Percentiles rank a stretch among this genome's conserved stretches.
phyloP scores from a whole-genome alignment of 2,113 vertebrate genomes.

The Clarias batrachus region DNA sequence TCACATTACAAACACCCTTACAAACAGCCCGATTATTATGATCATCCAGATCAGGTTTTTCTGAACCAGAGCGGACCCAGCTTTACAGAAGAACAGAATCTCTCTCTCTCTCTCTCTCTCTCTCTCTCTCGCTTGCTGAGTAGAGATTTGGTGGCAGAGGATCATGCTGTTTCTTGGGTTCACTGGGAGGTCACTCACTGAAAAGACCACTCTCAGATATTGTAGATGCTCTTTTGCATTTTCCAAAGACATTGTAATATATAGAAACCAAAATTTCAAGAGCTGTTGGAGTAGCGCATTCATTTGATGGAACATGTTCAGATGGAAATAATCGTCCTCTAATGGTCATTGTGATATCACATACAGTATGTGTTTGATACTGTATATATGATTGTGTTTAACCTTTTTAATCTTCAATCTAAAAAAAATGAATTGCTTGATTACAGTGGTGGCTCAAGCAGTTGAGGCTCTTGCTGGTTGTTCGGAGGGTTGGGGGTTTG shows the following conservation, averaged over 20 bases:
- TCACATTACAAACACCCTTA: neutral
- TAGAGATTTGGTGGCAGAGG: constrained; percentile 45
- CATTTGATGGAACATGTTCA: neutral
- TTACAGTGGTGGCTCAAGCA: too few relatives aligned
- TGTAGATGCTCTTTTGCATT: constrained; percentile 21
- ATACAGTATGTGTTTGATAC: neutral
- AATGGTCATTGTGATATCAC: neutral
- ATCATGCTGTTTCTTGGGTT: constrained; percentile 32
- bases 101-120: constrained; percentile 51
- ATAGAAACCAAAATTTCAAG: constrained; percentile 30
- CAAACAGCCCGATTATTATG: neutral
- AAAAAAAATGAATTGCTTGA: too few relatives aligned
- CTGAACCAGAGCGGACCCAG: constrained; percentile 22
- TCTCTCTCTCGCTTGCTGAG: constrained; percentile 55
- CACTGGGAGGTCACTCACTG: constrained; percentile 44
- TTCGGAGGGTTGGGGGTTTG: too few relatives aligned
- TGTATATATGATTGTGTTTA: neutral
- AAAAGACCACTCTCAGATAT: constrained; percentile 52
- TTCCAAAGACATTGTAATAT: constrained; percentile 26
- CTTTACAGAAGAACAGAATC: neutral
- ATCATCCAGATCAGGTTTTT: neutral
- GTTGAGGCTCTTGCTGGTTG: too few relatives aligned
- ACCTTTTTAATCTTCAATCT: too few relatives aligned
- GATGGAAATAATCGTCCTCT: neutral
- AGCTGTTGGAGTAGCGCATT: neutral